A percentile compares a stretch with the other conserved stretches of the same genome.
These are phyloP conservation scores for Petroica traversi DNA, from an alignment of 2,113 vertebrate genomes.

Conservation along the genomic window DNA sequence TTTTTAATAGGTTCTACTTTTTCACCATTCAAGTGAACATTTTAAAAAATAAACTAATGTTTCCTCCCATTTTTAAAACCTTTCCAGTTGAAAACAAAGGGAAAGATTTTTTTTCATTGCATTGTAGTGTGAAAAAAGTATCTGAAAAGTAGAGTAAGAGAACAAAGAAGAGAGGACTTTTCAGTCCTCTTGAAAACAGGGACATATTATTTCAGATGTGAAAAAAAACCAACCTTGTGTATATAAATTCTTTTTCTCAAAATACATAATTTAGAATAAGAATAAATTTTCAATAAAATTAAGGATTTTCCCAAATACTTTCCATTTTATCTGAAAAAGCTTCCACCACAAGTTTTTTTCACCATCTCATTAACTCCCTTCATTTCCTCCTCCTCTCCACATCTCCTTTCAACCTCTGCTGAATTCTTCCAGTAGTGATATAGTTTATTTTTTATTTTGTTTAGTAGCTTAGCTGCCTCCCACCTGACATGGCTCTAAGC, in stretches of 20 bases:
- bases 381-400: not conserved
- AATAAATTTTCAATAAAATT: not conserved
- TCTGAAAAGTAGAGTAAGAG: not conserved
- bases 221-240: not conserved
- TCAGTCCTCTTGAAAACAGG: not conserved
- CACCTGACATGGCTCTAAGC: not conserved
- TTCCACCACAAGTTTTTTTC: not conserved
- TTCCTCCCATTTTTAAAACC: not conserved
- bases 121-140: not conserved
- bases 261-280: not conserved
- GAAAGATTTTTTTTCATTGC: not conserved
- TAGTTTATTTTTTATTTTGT: not conserved
- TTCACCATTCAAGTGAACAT: not conserved
- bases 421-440: not conserved
- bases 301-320: not conserved
- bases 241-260: not conserved
- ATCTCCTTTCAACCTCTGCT: not conserved
- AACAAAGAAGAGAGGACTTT: not conserved
- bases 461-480: not conserved
- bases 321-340: not conserved
- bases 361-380: not conserved
- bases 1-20: not conserved
- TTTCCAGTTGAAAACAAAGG: not conserved
- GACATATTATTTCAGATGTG: not conserved
- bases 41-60: not conserved